Evolutionary conservation across 2,113 vertebrate genomes (phyloP).

Genomic region (Acanthisitta chloris): DNA sequence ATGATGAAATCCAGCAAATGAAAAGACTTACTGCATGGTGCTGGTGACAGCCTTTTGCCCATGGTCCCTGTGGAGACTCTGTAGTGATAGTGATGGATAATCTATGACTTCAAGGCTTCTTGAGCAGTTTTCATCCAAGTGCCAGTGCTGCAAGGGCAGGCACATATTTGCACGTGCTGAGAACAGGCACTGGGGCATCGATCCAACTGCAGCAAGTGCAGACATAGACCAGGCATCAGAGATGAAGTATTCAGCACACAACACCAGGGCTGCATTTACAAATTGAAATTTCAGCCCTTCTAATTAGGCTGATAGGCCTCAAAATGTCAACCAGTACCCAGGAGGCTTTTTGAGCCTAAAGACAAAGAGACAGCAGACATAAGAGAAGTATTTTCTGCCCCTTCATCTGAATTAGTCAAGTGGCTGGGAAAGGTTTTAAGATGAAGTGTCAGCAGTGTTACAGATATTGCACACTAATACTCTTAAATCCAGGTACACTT

Average conservation of each 20-base stretch:
- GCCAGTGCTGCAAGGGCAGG: fast-evolving
- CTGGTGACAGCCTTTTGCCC: background rate
- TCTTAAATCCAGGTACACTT: background rate
- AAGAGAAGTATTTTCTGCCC: background rate
- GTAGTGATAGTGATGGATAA: background rate
- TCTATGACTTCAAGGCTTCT: background rate
- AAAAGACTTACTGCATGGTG: background rate
- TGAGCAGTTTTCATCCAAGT: background rate
- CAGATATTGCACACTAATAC: background rate
- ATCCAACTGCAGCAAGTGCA: background rate
- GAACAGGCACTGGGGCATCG: background rate
- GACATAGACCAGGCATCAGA: background rate
- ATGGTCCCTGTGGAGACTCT: fast-evolving
- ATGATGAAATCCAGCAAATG: background rate
- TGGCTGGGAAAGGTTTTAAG: background rate
- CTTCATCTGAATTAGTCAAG: background rate
- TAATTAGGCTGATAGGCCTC: background rate
- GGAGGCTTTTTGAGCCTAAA: background rate
- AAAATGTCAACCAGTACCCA: background rate
- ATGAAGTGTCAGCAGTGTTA: background rate
- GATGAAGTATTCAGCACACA: background rate
- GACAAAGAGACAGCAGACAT: background rate
- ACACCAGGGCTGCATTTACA: background rate
- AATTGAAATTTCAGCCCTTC: background rate
- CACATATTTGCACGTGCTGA: fast-evolving